phyloP scores from a whole-genome alignment of 2,113 vertebrate genomes.

The Strix aluco region DNA sequence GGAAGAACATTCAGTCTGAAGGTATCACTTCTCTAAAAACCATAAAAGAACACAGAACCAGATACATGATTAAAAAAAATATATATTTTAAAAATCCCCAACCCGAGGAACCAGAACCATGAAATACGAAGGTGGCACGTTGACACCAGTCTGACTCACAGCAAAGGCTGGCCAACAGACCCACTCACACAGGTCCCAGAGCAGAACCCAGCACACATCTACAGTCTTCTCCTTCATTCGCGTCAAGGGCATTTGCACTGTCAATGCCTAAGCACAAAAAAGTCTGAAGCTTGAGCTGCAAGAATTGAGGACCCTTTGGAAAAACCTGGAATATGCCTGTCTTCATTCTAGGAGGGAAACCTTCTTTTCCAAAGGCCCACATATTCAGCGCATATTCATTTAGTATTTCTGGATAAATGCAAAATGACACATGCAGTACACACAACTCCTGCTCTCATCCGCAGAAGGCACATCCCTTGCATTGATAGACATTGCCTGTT shows the following conservation, averaged over 20 bases:
- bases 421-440: neutral
- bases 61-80: fast-evolving
- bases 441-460: neutral
- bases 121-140: neutral
- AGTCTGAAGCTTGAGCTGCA: neutral
- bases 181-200: neutral
- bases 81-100: neutral
- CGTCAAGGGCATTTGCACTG: neutral
- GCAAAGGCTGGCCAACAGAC: neutral
- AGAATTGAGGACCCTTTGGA: neutral
- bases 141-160: neutral
- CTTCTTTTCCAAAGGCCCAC: neutral
- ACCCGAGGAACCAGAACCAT: neutral
- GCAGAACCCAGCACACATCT: neutral
- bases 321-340: neutral
- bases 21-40: constrained; percentile 21
- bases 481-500: neutral
- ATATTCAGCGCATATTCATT: neutral
- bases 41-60: neutral
- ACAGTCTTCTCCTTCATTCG: neutral
- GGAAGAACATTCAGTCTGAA: neutral
- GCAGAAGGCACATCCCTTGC: neutral
- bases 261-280: neutral
- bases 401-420: neutral
- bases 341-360: neutral